Evolutionary conservation across 2,888 invertebrate genomes (phyloP).

Genomic region (Conomelus anceps): DNA sequence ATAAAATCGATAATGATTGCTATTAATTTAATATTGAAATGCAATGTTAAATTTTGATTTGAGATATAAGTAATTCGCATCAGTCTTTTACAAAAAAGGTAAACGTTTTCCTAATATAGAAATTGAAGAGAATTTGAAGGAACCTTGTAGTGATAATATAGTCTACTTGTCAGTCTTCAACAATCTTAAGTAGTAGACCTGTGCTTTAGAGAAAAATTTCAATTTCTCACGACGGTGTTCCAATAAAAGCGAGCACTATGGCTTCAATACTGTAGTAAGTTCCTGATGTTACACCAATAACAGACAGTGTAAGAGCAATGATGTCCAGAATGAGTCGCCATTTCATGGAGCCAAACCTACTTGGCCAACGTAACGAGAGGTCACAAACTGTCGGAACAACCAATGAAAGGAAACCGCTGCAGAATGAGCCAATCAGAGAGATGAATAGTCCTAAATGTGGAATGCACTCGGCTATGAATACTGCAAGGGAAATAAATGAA

Average conservation of each 20-base stretch:
- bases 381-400: slow-evolving; percentile 85
- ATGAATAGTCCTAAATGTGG: slow-evolving; percentile 83
- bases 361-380: slow-evolving; percentile 59
- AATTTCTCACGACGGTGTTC: neutral
- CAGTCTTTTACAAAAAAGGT: neutral
- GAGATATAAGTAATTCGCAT: too few relatives aligned
- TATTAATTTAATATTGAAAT: too few relatives aligned
- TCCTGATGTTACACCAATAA: slow-evolving; percentile 65
- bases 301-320: slow-evolving; percentile 58
- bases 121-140: neutral
- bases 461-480: slow-evolving; percentile 75
- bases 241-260: neutral
- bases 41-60: too few relatives aligned
- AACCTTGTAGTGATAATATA: neutral
- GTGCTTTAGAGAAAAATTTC: neutral
- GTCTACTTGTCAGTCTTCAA: neutral
- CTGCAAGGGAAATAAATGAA: slow-evolving; percentile 47
- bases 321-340: slow-evolving; percentile 50
- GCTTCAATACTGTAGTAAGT: slow-evolving; percentile 62
- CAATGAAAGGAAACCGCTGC: slow-evolving; percentile 78
- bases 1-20: too few relatives aligned
- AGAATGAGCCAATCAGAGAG: slow-evolving; percentile 84
- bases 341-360: slow-evolving; percentile 47
- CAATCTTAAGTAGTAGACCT: neutral
- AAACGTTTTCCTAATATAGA: neutral